phyloP scores from a whole-genome alignment of 2,797 vertebrate species.

The Peromyscus melanophrys region DNA sequence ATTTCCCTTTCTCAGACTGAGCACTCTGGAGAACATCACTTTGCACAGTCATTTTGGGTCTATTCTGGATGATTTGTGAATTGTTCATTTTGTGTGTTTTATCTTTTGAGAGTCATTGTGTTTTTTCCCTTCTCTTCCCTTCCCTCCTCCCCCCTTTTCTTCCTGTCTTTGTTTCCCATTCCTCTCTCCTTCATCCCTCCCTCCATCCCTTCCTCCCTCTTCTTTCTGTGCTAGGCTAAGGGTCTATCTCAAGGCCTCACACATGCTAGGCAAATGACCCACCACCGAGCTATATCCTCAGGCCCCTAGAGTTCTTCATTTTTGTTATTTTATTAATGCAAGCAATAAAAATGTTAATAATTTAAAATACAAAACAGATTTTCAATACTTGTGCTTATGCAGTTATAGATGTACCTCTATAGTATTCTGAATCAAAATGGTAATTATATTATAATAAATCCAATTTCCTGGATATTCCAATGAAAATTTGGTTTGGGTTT shows the following conservation, averaged over 20 bases:
- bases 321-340: conserved; percentile 18
- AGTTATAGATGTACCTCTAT: neutral
- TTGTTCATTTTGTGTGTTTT: neutral
- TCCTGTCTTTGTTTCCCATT: too few species aligned
- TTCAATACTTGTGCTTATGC: conserved; percentile 7
- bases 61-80: neutral
- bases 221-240: neutral
- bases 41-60: neutral
- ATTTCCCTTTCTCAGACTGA: conserved; percentile 3
- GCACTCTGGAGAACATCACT: neutral
- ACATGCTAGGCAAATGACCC: neutral
- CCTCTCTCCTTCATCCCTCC: too few species aligned
- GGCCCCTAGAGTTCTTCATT: neutral
- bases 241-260: neutral
- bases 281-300: neutral
- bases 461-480: neutral
- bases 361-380: conserved; percentile 15
- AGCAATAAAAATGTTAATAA: neutral
- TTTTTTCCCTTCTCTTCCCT: neutral
- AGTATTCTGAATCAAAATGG: conserved; percentile 6
- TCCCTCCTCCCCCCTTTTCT: accelerated
- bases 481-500: neutral
- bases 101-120: neutral
- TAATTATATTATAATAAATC: conserved; percentile 44
- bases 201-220: neutral